A percentile compares a stretch with the other conserved stretches of the same genome.
phyloP scores from a whole-genome alignment of 2,888 invertebrate species.

The Lithophane leautieri region DNA sequence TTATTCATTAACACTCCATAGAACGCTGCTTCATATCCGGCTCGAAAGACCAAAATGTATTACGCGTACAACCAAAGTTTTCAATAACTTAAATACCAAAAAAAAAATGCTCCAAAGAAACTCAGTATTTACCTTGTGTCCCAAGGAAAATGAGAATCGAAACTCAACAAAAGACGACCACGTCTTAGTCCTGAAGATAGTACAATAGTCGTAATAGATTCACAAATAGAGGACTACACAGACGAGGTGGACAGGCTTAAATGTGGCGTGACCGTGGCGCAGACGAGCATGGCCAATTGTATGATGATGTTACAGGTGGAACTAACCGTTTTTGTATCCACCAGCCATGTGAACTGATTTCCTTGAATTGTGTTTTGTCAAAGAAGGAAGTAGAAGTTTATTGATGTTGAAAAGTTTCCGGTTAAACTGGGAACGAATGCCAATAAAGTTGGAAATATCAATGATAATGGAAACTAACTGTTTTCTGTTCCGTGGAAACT shows the following conservation, averaged over 20 bases:
- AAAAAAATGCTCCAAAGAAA: no score
- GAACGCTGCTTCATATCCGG: background rate
- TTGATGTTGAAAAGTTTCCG: slow-evolving; percentile 19
- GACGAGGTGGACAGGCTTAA: slow-evolving; percentile 33
- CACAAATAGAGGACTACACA: slow-evolving; percentile 29
- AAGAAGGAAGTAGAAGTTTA: slow-evolving; percentile 24
- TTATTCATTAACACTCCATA: background rate
- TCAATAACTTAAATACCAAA: no score
- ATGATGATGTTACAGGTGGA: slow-evolving; percentile 52
- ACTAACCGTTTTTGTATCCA: slow-evolving; percentile 55
- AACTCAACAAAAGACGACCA: slow-evolving; percentile 25
- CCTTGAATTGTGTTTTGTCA: slow-evolving; percentile 49
- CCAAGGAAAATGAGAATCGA: slow-evolving; percentile 13
- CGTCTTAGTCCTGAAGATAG: slow-evolving; percentile 18
- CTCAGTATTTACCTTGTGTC: slow-evolving; percentile 35
- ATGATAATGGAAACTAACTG: background rate
- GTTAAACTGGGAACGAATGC: slow-evolving; percentile 1
- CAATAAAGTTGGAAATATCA: background rate
- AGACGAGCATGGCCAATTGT: slow-evolving; percentile 52
- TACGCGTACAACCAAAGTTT: background rate
- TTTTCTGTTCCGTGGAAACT: no score
- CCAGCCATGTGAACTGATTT: slow-evolving; percentile 50
- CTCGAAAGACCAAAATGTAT: background rate
- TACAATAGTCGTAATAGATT: slow-evolving; percentile 58
- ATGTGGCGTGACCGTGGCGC: slow-evolving; percentile 17